Conservation (phyloP, 2,888 invertebrate genomes). For the Acanthosepion pharaonis region DNA sequence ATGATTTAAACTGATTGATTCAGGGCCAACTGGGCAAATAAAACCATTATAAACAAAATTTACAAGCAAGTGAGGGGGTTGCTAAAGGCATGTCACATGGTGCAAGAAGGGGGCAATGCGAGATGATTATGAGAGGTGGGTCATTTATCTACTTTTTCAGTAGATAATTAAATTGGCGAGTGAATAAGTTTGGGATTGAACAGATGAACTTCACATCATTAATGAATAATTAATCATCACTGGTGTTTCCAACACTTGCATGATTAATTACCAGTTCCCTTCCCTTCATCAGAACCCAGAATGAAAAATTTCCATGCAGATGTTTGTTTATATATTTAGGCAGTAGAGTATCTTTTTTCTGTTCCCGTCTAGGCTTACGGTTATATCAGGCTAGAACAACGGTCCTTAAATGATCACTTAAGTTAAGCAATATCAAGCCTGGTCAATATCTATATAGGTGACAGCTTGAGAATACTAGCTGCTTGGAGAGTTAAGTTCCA, state of each 20-base stretch:
- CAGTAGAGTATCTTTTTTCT: no score
- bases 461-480: no score
- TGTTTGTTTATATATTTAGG: no score
- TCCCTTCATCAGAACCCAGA: not conserved
- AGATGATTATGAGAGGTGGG: not conserved
- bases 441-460: no score
- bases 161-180: not conserved
- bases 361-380: no score
- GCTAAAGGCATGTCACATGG: not conserved
- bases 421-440: no score
- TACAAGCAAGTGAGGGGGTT: not conserved
- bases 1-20: not conserved
- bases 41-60: not conserved
- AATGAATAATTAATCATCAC: not conserved
- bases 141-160: not conserved
- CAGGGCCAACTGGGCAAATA: not conserved
- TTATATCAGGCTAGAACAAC: no score
- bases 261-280: not conserved
- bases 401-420: no score
- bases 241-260: not conserved
- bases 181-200: not conserved
- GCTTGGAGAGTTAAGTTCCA: no score
- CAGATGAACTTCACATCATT: not conserved
- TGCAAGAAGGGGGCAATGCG: not conserved
- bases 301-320: no score